These are phyloP conservation scores for Branchinecta lindahli DNA, from an alignment of 1,140 invertebrate species.

Conservation along the genomic window DNA sequence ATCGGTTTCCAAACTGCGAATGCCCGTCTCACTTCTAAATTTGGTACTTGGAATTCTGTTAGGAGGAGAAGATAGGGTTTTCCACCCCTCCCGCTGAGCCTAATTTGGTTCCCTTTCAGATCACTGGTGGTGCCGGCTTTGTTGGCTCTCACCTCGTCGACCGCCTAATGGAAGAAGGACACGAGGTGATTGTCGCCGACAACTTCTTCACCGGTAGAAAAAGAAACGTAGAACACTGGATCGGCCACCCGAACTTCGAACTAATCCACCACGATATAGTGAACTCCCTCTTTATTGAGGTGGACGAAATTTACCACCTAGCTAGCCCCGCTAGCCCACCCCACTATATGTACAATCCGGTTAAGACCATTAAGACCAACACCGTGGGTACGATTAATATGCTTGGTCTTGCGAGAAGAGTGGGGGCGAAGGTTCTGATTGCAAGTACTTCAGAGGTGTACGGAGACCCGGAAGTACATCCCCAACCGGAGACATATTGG, in stretches of 20 bases:
- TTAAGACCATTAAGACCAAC: slow-evolving; percentile 99
- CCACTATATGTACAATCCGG: slow-evolving; percentile 99
- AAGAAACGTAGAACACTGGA: slow-evolving; percentile 94
- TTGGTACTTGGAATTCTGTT: background rate
- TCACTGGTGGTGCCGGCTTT: slow-evolving; percentile 96
- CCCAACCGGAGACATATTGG: slow-evolving; percentile 91
- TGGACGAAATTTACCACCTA: slow-evolving; percentile 98
- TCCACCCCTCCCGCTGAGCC: background rate
- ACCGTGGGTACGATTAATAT: slow-evolving; percentile 99
- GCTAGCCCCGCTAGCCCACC: slow-evolving; percentile 96
- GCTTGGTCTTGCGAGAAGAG: slow-evolving; percentile 80
- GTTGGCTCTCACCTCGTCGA: slow-evolving; percentile 97
- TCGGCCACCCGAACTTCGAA: slow-evolving; percentile 98
- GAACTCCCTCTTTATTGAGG: slow-evolving; percentile 92
- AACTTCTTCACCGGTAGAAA: slow-evolving; percentile 98
- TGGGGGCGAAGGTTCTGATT: slow-evolving; percentile 82
- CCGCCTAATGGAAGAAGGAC: slow-evolving; percentile 82
- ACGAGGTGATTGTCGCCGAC: slow-evolving; percentile 95
- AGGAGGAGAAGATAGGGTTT: background rate
- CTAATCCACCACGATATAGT: slow-evolving; percentile 98
- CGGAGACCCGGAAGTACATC: slow-evolving; percentile 91
- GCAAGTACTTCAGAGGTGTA: slow-evolving; percentile 98
- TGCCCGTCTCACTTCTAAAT: background rate
- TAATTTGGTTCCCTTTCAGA: slow-evolving; percentile 32
- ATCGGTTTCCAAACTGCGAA: background rate